Percentiles rank a stretch among this genome's conserved stretches.
phyloP scores from a whole-genome alignment of 1,140 invertebrate genomes.

The Brachionus calyciflorus region DNA sequence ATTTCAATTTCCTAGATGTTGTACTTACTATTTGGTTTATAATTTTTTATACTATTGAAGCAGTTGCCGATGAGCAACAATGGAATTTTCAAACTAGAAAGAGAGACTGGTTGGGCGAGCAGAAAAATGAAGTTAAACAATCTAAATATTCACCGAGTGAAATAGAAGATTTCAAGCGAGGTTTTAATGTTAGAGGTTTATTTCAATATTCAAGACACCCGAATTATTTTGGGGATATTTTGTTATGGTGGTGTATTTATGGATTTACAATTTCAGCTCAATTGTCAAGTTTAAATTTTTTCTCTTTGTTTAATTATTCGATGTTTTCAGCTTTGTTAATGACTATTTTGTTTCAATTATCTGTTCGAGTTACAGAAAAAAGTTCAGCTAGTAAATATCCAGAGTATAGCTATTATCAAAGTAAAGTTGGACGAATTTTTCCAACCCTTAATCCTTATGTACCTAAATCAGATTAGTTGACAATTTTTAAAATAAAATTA shows the following conservation, averaged over 20 bases:
- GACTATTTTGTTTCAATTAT: constrained; percentile 18
- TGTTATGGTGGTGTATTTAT: constrained; percentile 43
- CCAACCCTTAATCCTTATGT: not conserved
- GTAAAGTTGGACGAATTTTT: constrained; percentile 22
- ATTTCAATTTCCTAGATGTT: constrained; percentile 8
- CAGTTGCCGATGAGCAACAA: constrained; percentile 37
- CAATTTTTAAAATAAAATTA: too few species aligned
- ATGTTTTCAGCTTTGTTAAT: constrained; percentile 39
- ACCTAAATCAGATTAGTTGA: not conserved
- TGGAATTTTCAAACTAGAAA: constrained; percentile 38
- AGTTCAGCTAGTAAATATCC: constrained; percentile 13
- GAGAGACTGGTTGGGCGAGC: not conserved
- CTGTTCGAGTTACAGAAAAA: constrained; percentile 16
- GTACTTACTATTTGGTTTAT: not conserved
- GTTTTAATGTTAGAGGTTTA: constrained; percentile 5
- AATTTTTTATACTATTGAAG: constrained; percentile 23
- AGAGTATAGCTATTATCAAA: constrained; percentile 18
- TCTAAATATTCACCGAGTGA: constrained; percentile 10
- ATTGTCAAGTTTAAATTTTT: constrained; percentile 6
- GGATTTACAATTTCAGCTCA: constrained; percentile 18
- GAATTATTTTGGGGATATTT: constrained; percentile 40
- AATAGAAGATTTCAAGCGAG: constrained; percentile 40
- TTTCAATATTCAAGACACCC: constrained; percentile 40
- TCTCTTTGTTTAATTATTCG: constrained; percentile 24
- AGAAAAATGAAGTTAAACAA: not conserved